Base-by-base conservation (phyloP, 2,797 vertebrate species). In the Chaetodon trifasciatus region DNA sequence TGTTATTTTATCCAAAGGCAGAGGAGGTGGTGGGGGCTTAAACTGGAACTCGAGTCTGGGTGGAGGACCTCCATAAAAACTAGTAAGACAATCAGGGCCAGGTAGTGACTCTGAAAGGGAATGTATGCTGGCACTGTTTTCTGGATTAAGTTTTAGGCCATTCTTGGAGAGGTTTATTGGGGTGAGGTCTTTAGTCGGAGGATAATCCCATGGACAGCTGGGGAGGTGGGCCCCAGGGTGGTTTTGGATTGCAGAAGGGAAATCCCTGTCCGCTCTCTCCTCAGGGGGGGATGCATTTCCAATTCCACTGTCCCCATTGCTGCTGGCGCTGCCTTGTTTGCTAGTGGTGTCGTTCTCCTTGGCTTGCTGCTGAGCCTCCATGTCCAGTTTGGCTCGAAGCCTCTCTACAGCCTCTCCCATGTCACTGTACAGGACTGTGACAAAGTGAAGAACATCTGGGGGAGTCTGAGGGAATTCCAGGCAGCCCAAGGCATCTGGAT, bases 221-320 rank as follows among this genome's bases (percentile, higher is more conserved):
- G 95, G 95, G 86, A 96, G 91, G 19, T 96, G 96, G 90, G 96
- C 92, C 88, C 90, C 94, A 0, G 94, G 86, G 70, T 92, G 91
- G 82, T 90, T 95, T 58, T 92, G 97, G 80, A 96, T 94, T 88
- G 96, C 96, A 4, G 96, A 94, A 57, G 97, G 96, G 47, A 98
- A 95, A 93, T 98, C 97, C 77, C 96, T 95, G 78, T 96, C 96
- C 44, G 84, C 92, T 90, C 96, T 97, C 87, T 97, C 97, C 76
- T 98, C 97, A 74, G 93, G 92, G 68, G 97, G 97, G 62, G 96
- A 96, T 42, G 96, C 95, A 68, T 98, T 98, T 61, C 97, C 98
- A 56, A 99, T 97, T 46, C 98, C 98, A 0, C 98, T 99, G 68
- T 99, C 98, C 9, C 97, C 97, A 79, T 97, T 98, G 88, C 97